These are phyloP conservation scores for Cydia amplana DNA, from an alignment of 1,140 invertebrate species.

Conservation along the genomic window DNA sequence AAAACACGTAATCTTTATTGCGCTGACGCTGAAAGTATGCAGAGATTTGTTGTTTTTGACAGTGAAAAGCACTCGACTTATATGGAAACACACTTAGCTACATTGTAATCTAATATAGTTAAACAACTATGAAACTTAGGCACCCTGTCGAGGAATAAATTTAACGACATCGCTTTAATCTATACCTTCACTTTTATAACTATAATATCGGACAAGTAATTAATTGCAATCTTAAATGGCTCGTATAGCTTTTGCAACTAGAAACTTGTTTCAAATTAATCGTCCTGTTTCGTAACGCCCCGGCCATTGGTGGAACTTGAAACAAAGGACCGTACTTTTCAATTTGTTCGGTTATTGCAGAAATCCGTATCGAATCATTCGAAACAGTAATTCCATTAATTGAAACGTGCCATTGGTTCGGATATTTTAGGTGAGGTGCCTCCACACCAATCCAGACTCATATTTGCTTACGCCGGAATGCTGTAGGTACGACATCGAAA, in stretches of 20 bases:
- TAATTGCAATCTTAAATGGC: slow-evolving; percentile 2
- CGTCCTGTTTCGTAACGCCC: neutral
- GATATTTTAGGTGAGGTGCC: too few relatives aligned
- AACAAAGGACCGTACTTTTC: slow-evolving; percentile 13
- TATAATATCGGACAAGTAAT: neutral
- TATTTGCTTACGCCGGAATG: too few relatives aligned
- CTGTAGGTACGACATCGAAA: too few relatives aligned
- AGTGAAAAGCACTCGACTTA: slow-evolving; percentile 15
- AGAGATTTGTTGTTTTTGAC: slow-evolving; percentile 24
- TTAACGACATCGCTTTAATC: neutral
- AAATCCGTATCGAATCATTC: slow-evolving; percentile 4
- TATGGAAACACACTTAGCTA: neutral
- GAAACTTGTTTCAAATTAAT: slow-evolving; percentile 24
- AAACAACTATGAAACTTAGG: neutral
- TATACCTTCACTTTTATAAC: neutral
- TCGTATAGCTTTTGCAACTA: neutral
- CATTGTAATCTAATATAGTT: neutral
- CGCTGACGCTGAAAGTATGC: neutral
- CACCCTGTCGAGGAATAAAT: neutral
- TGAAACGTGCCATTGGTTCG: neutral
- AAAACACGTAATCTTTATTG: slow-evolving; percentile 29
- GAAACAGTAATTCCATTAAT: neutral
- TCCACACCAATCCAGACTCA: too few relatives aligned
- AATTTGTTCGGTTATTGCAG: slow-evolving; percentile 14
- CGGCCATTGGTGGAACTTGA: neutral